phyloP scores from a whole-genome alignment of 2,113 vertebrate genomes.

The Cephalopholis sonnerati region DNA sequence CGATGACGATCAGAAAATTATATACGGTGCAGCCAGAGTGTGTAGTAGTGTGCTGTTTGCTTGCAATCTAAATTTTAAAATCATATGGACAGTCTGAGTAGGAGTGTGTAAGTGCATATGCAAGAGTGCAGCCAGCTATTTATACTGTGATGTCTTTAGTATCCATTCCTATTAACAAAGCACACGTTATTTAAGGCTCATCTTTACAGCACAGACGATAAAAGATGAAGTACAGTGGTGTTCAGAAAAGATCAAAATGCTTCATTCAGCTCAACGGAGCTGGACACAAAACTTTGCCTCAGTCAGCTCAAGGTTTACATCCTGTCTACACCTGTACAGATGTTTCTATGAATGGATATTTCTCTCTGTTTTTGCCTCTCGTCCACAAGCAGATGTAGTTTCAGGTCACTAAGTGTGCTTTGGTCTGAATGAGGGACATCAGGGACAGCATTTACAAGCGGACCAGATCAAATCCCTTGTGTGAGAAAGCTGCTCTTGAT shows the following conservation, averaged over 20 bases:
- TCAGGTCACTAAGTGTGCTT: no score
- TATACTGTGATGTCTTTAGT: conserved; percentile 2
- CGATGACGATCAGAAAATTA: no score
- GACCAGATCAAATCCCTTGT: no score
- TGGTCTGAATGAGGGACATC: no score
- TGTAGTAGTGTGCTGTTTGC: background rate
- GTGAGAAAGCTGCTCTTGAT: no score
- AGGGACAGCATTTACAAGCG: no score
- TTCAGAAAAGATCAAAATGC: background rate
- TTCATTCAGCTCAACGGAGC: background rate
- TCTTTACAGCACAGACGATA: conserved; percentile 20
- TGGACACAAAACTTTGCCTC: background rate
- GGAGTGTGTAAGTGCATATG: background rate
- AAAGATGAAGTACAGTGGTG: background rate
- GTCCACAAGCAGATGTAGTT: no score
- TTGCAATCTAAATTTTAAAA: conserved; percentile 2
- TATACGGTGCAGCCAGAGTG: no score
- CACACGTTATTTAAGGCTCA: conserved; percentile 11
- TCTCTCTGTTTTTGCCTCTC: no score
- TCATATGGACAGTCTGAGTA: background rate
- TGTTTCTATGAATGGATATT: no score
- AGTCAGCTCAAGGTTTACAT: background rate
- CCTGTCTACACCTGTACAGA: no score
- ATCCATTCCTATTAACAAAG: conserved; percentile 33
- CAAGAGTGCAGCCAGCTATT: conserved; percentile 16